Percentiles rank a stretch among this genome's conserved stretches.
Evolutionary conservation across 2,797 vertebrate genomes (phyloP).

Genomic region (Neosilurus mollespiculum): DNA sequence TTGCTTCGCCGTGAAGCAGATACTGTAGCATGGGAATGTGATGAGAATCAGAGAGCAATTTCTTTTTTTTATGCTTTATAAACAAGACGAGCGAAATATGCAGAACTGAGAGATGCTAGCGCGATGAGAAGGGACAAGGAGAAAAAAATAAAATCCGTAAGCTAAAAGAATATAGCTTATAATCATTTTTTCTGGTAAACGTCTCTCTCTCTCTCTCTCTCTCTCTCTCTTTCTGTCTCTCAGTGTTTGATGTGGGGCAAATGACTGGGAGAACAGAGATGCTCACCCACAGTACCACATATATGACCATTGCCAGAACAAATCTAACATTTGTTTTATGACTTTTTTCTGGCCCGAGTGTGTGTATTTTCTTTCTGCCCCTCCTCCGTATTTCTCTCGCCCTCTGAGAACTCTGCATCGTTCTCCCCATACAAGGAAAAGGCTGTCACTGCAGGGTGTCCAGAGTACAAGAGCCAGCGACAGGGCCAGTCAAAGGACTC

Average conservation of each 20-base stretch:
- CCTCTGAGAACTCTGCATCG: slow-evolving; percentile 3
- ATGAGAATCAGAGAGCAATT: background rate
- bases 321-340: slow-evolving; percentile 62
- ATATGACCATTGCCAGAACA: slow-evolving; percentile 66
- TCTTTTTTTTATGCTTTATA: background rate
- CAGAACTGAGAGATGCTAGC: background rate
- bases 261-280: slow-evolving; percentile 50
- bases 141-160: background rate
- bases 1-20: background rate
- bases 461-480: slow-evolving; percentile 43
- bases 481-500: slow-evolving; percentile 6
- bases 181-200: too few relatives aligned
- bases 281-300: slow-evolving; percentile 54
- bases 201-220: too few relatives aligned
- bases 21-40: background rate
- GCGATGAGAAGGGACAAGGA: background rate
- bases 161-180: background rate
- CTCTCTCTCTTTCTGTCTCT: slow-evolving; percentile 21
- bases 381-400: background rate
- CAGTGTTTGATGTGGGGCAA: slow-evolving; percentile 55
- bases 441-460: slow-evolving; percentile 37
- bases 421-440: slow-evolving; percentile 42
- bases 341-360: slow-evolving; percentile 34
- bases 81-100: background rate
- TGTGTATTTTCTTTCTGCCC: background rate